A percentile compares a stretch with the other conserved stretches of the same genome.
Conservation (phyloP, 2,113 vertebrate genomes). For the Puffinus mauretanicus region DNA sequence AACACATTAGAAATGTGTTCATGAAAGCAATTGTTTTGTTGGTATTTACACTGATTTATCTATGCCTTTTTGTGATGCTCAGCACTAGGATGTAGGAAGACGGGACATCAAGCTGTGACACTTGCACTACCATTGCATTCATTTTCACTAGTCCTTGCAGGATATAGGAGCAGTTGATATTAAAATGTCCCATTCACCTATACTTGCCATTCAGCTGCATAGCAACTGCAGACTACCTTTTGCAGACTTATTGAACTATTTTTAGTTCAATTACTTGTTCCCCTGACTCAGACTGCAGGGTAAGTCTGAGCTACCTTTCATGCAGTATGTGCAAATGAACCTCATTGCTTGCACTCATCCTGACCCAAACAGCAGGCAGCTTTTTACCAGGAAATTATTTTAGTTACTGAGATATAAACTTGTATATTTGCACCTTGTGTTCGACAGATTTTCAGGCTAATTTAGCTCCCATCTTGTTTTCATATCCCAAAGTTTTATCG, state of each 20-base stretch:
- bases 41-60: not conserved
- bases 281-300: constrained; percentile 25
- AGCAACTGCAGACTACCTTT: constrained; percentile 28
- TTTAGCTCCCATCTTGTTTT: not conserved
- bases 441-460: not conserved
- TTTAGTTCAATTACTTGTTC: constrained; percentile 50
- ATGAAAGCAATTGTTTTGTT: not conserved
- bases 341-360: not conserved
- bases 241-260: constrained; percentile 33
- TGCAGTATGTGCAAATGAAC: constrained; percentile 1
- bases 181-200: constrained; percentile 12
- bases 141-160: not conserved
- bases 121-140: not conserved
- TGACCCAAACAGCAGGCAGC: not conserved
- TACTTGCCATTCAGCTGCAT: constrained; percentile 37
- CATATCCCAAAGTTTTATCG: not conserved
- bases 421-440: not conserved
- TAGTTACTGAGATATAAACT: not conserved
- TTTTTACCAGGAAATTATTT: not conserved
- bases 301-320: constrained; percentile 17
- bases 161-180: not conserved
- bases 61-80: not conserved
- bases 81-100: not conserved
- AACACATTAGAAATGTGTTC: not conserved
- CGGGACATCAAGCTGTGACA: not conserved